Percentiles rank a stretch among this genome's conserved stretches.
phyloP scores from a whole-genome alignment of 2,888 invertebrate species.

The Noctua janthe region DNA sequence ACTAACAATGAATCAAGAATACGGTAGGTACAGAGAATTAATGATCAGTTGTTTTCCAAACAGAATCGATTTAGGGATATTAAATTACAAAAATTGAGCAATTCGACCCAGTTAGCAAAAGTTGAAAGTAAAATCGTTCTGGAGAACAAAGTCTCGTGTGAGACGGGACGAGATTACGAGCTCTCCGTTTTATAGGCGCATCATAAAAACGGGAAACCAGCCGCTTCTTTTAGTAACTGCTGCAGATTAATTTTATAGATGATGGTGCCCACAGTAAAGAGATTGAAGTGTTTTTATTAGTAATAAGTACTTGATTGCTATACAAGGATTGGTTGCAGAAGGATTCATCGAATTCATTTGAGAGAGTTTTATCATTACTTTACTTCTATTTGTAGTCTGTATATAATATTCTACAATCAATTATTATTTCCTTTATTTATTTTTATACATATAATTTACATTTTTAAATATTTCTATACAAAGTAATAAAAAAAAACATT shows the following conservation, averaged over 20 bases:
- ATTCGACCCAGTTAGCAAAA: slow-evolving; percentile 77
- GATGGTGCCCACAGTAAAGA: slow-evolving; percentile 77
- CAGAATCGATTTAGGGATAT: slow-evolving; percentile 76
- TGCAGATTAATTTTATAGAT: slow-evolving; percentile 79
- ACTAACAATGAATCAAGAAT: slow-evolving; percentile 22
- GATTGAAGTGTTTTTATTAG: slow-evolving; percentile 71
- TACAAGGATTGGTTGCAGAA: slow-evolving; percentile 21
- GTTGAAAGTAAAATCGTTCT: slow-evolving; percentile 73
- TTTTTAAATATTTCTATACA: too few relatives aligned
- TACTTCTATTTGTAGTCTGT: too few relatives aligned
- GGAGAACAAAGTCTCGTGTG: slow-evolving; percentile 70
- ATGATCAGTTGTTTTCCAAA: slow-evolving; percentile 66
- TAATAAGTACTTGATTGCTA: slow-evolving; percentile 49
- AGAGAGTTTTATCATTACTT: background rate
- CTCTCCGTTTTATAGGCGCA: slow-evolving; percentile 83
- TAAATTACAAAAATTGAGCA: slow-evolving; percentile 81
- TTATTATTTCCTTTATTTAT: too few relatives aligned
- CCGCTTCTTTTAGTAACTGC: slow-evolving; percentile 82
- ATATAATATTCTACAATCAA: too few relatives aligned
- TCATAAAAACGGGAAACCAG: slow-evolving; percentile 83
- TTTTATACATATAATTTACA: too few relatives aligned
- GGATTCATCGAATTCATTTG: slow-evolving; percentile 38
- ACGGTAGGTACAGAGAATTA: slow-evolving; percentile 37
- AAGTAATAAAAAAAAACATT: too few relatives aligned
- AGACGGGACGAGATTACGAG: slow-evolving; percentile 79